Conservation (phyloP, 2,113 vertebrate species). For the Megaceryle torquata region DNA sequence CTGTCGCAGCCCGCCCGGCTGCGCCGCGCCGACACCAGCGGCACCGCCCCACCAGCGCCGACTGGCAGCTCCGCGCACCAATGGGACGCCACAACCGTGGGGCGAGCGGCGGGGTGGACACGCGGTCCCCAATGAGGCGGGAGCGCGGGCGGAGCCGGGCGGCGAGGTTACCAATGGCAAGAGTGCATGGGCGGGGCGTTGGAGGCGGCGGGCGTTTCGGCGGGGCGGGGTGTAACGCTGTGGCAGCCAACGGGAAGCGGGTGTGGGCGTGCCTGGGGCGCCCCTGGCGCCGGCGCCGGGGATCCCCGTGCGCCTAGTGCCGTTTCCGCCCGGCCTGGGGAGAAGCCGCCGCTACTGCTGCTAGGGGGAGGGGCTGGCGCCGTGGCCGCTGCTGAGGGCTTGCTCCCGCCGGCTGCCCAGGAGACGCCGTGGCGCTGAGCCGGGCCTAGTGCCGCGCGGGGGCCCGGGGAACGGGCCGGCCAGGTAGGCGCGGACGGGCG, state of each 20-base stretch:
- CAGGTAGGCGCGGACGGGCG: background rate
- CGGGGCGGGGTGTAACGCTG: background rate
- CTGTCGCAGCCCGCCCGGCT: background rate
- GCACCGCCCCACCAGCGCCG: background rate
- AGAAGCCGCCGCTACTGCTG: slow-evolving; percentile 62
- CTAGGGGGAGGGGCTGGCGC: slow-evolving; percentile 85
- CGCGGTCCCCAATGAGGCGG: background rate
- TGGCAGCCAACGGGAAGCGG: slow-evolving; percentile 68
- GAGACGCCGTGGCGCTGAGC: slow-evolving; percentile 88
- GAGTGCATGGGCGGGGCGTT: background rate
- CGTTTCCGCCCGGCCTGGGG: slow-evolving; percentile 92
- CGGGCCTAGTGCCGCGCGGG: slow-evolving; percentile 78
- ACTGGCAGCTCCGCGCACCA: background rate
- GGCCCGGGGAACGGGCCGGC: slow-evolving; percentile 48
- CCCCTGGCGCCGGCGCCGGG: slow-evolving; percentile 86
- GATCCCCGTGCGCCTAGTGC: slow-evolving; percentile 91
- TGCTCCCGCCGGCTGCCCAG: slow-evolving; percentile 69
- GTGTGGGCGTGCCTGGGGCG: slow-evolving; percentile 67
- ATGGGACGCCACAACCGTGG: background rate
- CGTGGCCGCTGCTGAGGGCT: slow-evolving; percentile 67
- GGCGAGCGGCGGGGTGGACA: background rate
- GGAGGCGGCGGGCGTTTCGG: slow-evolving; percentile 26
- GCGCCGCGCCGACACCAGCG: background rate
- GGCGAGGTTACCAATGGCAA: background rate
- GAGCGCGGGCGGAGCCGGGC: background rate